These are phyloP conservation scores for Aix galericulata DNA, from an alignment of 2,113 vertebrate species.

Conservation along the genomic window DNA sequence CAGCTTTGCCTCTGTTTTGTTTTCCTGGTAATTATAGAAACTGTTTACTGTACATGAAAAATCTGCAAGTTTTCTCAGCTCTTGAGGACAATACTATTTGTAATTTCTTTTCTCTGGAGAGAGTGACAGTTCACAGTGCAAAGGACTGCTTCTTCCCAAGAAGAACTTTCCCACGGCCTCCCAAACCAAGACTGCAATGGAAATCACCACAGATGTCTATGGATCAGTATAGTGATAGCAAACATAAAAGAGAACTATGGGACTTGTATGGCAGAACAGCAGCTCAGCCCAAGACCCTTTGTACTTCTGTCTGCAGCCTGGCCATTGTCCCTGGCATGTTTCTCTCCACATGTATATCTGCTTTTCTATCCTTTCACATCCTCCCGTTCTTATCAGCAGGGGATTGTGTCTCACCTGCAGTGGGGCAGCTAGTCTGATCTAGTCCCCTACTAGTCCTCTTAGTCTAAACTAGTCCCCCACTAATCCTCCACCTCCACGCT, in stretches of 20 bases:
- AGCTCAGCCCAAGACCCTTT: background rate
- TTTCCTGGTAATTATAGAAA: constrained; percentile 46
- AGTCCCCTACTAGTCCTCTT: background rate
- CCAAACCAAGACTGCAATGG: background rate
- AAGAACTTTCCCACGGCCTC: constrained; percentile 37
- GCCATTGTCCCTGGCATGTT: background rate
- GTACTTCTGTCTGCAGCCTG: background rate
- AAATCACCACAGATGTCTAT: background rate
- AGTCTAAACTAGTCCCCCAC: background rate
- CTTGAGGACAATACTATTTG: constrained; percentile 33
- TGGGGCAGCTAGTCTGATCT: background rate
- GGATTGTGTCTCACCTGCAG: background rate
- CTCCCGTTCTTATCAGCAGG: background rate
- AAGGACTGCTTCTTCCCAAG: background rate
- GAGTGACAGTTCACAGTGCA: background rate
- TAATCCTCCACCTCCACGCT: background rate
- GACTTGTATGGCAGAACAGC: background rate
- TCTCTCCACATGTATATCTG: background rate
- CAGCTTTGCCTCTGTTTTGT: constrained; percentile 23
- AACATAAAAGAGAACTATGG: background rate
- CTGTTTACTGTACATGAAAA: constrained; percentile 34
- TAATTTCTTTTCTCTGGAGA: constrained; percentile 39
- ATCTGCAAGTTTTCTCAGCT: constrained; percentile 62
- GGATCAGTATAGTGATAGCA: background rate
- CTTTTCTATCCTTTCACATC: background rate